These are phyloP conservation scores for Epicauta chinensis DNA, from an alignment of 1,140 invertebrate genomes.

Conservation along the genomic window DNA sequence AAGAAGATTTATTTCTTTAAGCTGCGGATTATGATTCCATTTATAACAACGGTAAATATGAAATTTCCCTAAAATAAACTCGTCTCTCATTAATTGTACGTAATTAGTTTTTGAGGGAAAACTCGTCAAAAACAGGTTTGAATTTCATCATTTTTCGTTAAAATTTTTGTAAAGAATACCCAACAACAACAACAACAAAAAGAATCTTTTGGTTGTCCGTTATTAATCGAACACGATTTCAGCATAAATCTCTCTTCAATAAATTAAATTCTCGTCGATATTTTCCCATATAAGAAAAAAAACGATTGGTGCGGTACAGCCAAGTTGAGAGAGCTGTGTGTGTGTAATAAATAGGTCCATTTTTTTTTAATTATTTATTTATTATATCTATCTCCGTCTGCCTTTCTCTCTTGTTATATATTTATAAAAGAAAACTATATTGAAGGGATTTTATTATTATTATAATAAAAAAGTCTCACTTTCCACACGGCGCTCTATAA, in stretches of 20 bases:
- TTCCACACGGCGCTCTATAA: conserved; percentile 39
- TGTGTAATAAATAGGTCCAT: conserved; percentile 26
- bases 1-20: no score
- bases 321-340: not conserved
- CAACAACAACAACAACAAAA: no score
- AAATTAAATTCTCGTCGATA: conserved; percentile 43
- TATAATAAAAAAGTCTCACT: conserved; percentile 41
- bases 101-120: no score
- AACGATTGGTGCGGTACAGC: not conserved
- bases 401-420: conserved; percentile 13
- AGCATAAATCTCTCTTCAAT: conserved; percentile 41
- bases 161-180: no score
- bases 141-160: no score
- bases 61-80: no score
- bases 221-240: conserved; percentile 36
- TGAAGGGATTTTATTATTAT: conserved; percentile 34
- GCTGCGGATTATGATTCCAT: no score
- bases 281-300: conserved; percentile 32
- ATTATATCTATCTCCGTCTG: not conserved
- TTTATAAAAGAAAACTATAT: conserved; percentile 31
- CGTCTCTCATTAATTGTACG: no score
- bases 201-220: no score
- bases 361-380: conserved; percentile 41
- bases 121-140: no score
- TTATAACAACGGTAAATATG: no score